Conservation (phyloP, 2,113 vertebrate species). For the Martes martes region DNA sequence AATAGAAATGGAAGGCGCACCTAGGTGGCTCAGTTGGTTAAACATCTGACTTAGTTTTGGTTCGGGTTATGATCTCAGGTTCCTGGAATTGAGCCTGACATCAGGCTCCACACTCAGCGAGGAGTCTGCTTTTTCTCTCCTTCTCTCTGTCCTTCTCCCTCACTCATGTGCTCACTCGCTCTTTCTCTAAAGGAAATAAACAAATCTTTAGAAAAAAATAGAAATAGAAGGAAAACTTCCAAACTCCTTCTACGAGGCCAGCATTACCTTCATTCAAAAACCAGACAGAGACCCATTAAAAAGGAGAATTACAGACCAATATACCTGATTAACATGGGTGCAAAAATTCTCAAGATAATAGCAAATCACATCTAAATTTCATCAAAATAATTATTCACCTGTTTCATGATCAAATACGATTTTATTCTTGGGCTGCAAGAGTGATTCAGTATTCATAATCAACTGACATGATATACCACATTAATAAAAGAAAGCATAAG, state of each 20-base stretch:
- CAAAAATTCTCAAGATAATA: neutral
- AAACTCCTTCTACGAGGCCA: neutral
- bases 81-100: neutral
- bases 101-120: neutral
- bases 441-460: neutral
- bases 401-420: neutral
- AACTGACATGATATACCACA: neutral
- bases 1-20: neutral
- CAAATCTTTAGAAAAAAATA: neutral
- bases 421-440: neutral
- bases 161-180: neutral
- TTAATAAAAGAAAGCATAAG: neutral
- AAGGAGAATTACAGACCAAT: neutral
- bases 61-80: neutral
- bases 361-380: neutral
- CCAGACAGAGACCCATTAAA: neutral
- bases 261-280: neutral
- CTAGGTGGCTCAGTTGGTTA: neutral
- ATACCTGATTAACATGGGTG: neutral
- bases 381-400: neutral
- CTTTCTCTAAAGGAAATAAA: neutral
- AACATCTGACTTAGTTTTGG: neutral
- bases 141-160: neutral
- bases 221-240: neutral
- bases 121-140: neutral